These are phyloP conservation scores for Leptodactylus fuscus DNA, from an alignment of 2,113 vertebrate species.

Conservation along the genomic window DNA sequence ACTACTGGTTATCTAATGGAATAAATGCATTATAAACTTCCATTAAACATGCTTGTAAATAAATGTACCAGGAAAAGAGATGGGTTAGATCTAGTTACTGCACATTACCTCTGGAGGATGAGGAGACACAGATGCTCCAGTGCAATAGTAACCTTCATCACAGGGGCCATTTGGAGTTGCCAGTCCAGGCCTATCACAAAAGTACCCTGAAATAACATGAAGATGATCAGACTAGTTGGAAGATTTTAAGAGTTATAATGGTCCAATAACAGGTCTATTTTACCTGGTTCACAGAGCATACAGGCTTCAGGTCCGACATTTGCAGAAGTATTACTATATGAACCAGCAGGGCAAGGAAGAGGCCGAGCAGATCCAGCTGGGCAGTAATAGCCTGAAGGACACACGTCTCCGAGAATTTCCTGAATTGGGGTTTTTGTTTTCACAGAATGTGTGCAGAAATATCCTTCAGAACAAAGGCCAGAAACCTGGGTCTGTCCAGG, in stretches of 20 bases:
- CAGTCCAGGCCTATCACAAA: constrained; percentile 80
- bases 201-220: constrained; percentile 70
- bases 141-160: constrained; percentile 81
- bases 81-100: too few relatives aligned
- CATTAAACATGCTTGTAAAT: background rate
- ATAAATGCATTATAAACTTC: background rate
- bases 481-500: constrained; percentile 72
- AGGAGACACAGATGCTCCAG: constrained; percentile 68
- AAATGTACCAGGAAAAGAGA: too few relatives aligned
- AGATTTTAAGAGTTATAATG: background rate
- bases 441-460: constrained; percentile 77
- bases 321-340: constrained; percentile 77
- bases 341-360: constrained; percentile 75
- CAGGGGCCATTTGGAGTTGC: constrained; percentile 80
- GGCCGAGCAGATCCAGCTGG: constrained; percentile 75
- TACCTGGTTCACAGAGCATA: constrained; percentile 81
- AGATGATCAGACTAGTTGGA: background rate
- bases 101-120: constrained; percentile 71
- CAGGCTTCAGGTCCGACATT: constrained; percentile 76
- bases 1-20: constrained; percentile 54
- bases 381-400: constrained; percentile 83
- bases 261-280: background rate
- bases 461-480: constrained; percentile 77
- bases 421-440: constrained; percentile 72
- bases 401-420: constrained; percentile 72